Percentiles rank a stretch among this genome's conserved stretches.
phyloP scores from a whole-genome alignment of 2,113 vertebrate genomes.

The Terrapene triunguis region DNA sequence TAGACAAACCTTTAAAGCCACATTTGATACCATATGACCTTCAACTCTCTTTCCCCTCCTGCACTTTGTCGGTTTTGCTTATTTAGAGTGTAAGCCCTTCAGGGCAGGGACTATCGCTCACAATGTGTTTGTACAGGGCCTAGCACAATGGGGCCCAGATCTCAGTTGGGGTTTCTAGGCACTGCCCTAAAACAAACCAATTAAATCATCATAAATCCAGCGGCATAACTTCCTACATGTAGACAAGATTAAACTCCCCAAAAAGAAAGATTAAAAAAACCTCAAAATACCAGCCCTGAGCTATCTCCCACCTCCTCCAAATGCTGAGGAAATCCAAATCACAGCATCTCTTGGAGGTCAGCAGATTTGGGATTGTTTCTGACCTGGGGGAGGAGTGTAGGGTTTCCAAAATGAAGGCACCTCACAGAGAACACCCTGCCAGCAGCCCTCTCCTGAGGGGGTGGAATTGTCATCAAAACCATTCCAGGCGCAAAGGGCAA shows the following conservation, averaged over 20 bases:
- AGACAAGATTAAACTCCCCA: background rate
- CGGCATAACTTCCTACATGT: background rate
- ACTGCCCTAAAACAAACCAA: slow-evolving; percentile 22
- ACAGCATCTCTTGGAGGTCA: background rate
- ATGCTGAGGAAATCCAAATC: slow-evolving; percentile 10
- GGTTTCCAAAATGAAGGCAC: background rate
- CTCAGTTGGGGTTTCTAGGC: background rate
- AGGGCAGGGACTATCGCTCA: background rate
- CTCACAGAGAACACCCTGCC: background rate
- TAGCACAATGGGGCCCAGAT: background rate
- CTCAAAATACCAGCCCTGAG: background rate
- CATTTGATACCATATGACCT: too few species aligned
- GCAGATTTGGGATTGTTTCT: slow-evolving; percentile 11
- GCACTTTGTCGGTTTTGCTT: too few species aligned
- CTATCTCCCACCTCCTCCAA: background rate
- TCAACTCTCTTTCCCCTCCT: background rate
- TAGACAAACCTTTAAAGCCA: too few species aligned
- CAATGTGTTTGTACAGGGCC: background rate
- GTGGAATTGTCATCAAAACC: background rate
- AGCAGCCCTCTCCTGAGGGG: background rate
- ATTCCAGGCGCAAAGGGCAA: background rate
- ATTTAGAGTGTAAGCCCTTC: too few species aligned
- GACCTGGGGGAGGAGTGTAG: background rate
- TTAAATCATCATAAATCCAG: background rate
- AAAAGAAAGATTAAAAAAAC: background rate